phyloP scores from a whole-genome alignment of 1,140 invertebrate species.

The Zaprionus tsacasi region DNA sequence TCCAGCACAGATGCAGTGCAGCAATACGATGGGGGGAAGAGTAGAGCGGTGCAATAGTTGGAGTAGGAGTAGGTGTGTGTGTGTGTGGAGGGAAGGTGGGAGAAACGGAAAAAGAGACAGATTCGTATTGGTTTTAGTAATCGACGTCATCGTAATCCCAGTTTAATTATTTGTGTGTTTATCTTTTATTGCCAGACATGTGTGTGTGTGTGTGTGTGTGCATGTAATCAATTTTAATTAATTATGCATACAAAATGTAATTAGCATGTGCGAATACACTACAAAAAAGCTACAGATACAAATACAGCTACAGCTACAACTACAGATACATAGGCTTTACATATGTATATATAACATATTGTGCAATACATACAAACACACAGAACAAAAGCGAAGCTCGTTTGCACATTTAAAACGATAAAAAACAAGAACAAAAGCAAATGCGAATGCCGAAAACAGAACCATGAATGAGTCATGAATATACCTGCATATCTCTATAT shows the following conservation, averaged over 20 bases:
- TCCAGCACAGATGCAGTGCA: slow-evolving; percentile 21
- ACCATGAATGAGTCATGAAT: neutral
- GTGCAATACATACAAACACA: slow-evolving; percentile 1
- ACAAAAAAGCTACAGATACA: slow-evolving; percentile 19
- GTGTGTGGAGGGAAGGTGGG: neutral
- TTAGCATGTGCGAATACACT: slow-evolving; percentile 33
- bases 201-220: slow-evolving; percentile 12
- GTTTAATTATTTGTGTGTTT: slow-evolving; percentile 23
- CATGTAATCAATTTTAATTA: slow-evolving; percentile 41
- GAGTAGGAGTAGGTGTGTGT: neutral
- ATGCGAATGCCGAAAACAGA: neutral
- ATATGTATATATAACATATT: slow-evolving; percentile 1
- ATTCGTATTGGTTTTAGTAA: slow-evolving; percentile 49
- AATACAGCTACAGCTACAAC: slow-evolving; percentile 8
- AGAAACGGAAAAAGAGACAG: slow-evolving; percentile 31
- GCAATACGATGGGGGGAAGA: neutral
- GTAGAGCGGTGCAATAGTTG: slow-evolving; percentile 12
- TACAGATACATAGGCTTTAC: slow-evolving; percentile 20
- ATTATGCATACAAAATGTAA: slow-evolving; percentile 50
- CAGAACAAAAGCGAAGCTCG: neutral
- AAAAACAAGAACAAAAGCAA: neutral
- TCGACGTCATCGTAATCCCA: slow-evolving; percentile 13
- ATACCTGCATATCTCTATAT: neutral
- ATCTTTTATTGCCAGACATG: neutral
- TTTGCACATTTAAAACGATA: neutral